phyloP scores from a whole-genome alignment of 2,888 invertebrate genomes.

The Stenolophus ochropezus region DNA sequence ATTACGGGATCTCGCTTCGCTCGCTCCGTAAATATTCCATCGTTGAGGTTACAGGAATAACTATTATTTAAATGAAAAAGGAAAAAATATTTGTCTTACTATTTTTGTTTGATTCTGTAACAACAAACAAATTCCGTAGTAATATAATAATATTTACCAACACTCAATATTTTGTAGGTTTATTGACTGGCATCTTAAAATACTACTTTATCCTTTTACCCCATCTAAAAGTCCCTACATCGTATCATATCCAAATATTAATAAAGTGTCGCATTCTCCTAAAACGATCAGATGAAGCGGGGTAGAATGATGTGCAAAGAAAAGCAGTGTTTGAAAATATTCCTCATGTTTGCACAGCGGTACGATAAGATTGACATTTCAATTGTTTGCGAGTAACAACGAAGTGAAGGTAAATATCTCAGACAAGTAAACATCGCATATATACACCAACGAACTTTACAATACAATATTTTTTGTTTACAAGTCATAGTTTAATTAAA shows the following conservation, averaged over 20 bases:
- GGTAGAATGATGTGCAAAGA: conserved; percentile 25
- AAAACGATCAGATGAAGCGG: background rate
- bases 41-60: too few species aligned
- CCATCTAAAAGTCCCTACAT: background rate
- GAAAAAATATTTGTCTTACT: too few species aligned
- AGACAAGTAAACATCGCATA: background rate
- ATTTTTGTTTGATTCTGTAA: too few species aligned
- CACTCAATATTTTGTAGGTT: background rate
- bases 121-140: background rate
- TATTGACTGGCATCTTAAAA: background rate
- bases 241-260: conserved; percentile 8
- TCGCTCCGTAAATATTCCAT: too few species aligned
- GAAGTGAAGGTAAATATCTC: conserved; percentile 21
- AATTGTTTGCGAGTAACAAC: conserved; percentile 20
- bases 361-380: conserved; percentile 21
- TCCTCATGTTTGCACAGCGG: conserved; percentile 13
- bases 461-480: background rate
- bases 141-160: background rate
- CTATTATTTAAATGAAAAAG: too few species aligned
- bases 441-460: background rate
- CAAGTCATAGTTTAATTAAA: background rate
- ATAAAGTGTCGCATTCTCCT: background rate
- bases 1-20: too few species aligned
- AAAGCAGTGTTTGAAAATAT: conserved; percentile 25
- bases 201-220: background rate